Conservation (phyloP, 2,888 invertebrate species). For the Loripinus fragilis region DNA sequence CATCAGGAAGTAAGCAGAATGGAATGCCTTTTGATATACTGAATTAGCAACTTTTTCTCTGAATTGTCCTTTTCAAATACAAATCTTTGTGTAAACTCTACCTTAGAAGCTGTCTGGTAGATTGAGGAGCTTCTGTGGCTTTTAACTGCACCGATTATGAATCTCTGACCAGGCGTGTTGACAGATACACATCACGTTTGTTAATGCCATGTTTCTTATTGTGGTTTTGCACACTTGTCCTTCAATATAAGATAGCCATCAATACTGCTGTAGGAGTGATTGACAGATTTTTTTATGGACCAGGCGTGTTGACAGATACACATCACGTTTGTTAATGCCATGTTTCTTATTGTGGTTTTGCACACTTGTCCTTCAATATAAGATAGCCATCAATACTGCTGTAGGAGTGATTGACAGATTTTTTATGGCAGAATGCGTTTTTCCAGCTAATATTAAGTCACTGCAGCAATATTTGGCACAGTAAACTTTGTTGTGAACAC, state of each 20-base stretch:
- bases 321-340: slow-evolving; percentile 29
- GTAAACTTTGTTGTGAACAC: not conserved
- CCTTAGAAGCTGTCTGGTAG: slow-evolving; percentile 19
- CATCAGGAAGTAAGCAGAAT: slow-evolving; percentile 47
- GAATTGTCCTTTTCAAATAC: slow-evolving; percentile 33
- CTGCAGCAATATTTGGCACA: not conserved
- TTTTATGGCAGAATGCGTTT: not conserved
- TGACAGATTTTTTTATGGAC: not conserved
- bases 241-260: slow-evolving; percentile 41
- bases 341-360: slow-evolving; percentile 41
- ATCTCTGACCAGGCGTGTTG: slow-evolving; percentile 30
- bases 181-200: slow-evolving; percentile 29
- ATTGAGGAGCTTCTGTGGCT: slow-evolving; percentile 21
- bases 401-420: not conserved
- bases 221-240: slow-evolving; percentile 43
- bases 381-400: slow-evolving; percentile 34
- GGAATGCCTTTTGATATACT: slow-evolving; percentile 33
- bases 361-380: slow-evolving; percentile 41
- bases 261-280: not conserved
- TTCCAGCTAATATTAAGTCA: not conserved
- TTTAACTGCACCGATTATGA: slow-evolving; percentile 28
- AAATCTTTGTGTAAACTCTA: slow-evolving; percentile 16
- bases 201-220: slow-evolving; percentile 36
- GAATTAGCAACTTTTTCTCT: slow-evolving; percentile 22
- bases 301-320: slow-evolving; percentile 20